These are phyloP conservation scores for Rhopalosiphum padi DNA, from an alignment of 1,140 invertebrate genomes.

Conservation along the genomic window DNA sequence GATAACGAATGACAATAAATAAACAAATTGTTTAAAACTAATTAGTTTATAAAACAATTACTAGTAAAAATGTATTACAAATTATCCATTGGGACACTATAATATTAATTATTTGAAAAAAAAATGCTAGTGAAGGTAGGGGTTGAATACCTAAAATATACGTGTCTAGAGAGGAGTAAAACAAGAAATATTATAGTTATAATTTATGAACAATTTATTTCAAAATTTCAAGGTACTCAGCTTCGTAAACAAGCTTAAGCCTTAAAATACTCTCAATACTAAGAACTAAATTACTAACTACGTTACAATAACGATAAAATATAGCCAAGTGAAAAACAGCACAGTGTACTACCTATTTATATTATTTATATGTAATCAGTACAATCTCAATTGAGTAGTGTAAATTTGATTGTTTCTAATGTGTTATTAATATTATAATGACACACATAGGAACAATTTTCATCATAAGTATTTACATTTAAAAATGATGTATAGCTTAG, in stretches of 20 bases:
- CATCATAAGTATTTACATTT: no score
- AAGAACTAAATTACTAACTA: not conserved
- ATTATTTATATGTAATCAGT: not conserved
- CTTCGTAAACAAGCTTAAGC: not conserved
- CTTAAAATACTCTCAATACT: constrained; percentile 1
- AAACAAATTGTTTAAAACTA: not conserved
- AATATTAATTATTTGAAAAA: not conserved
- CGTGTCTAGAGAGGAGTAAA: not conserved
- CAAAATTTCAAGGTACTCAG: not conserved
- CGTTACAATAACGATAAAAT: not conserved
- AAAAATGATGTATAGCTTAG: no score
- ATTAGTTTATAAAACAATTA: not conserved
- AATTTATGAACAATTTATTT: not conserved
- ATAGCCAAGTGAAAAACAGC: not conserved
- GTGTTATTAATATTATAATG: not conserved
- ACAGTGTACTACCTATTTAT: not conserved
- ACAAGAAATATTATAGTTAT: not conserved
- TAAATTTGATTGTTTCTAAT: not conserved
- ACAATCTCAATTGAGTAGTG: not conserved
- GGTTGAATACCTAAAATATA: not conserved
- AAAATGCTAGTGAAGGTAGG: not conserved
- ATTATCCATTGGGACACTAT: not conserved
- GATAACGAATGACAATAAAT: not conserved
- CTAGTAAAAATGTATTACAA: no score
- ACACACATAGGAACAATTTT: no score